Percentiles rank a stretch among this genome's conserved stretches.
Conservation (phyloP, 92 coral and sea anemone species). For the Zoanthus sansibaricus region DNA sequence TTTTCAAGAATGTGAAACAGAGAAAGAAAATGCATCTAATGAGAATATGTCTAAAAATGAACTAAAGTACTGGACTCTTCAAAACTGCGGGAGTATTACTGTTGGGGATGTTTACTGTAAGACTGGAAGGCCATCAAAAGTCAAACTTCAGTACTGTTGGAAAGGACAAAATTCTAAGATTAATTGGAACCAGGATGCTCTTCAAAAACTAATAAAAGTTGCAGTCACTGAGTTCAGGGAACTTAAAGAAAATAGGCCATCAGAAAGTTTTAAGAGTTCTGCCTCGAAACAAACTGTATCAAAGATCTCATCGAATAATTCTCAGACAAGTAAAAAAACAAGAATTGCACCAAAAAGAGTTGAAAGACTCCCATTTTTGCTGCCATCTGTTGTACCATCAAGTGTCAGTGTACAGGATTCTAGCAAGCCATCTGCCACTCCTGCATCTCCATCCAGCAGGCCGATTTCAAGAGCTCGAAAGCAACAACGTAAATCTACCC, state of each 20-base stretch:
- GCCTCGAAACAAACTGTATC: conserved; percentile 49
- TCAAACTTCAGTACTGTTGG: conserved; percentile 83
- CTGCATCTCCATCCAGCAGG: conserved; percentile 49
- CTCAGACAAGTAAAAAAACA: conserved; percentile 41
- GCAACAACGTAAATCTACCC: conserved; percentile 61
- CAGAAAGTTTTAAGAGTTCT: conserved; percentile 46
- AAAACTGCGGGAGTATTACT: conserved; percentile 78
- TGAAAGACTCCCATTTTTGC: conserved; percentile 71
- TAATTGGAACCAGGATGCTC: conserved; percentile 69
- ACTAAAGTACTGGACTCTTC: conserved; percentile 74
- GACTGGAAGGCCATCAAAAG: conserved; percentile 85
- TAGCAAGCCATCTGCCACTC: conserved; percentile 30
- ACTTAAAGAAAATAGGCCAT: conserved; percentile 43
- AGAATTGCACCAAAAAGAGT: conserved; percentile 75
- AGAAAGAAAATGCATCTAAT: not conserved
- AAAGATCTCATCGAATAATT: conserved; percentile 44
- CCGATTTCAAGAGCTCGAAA: conserved; percentile 56
- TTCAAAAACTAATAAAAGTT: conserved; percentile 80
- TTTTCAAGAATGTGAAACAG: conserved; percentile 9
- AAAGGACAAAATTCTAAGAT: conserved; percentile 61
- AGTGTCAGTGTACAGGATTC: conserved; percentile 58
- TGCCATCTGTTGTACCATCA: conserved; percentile 82
- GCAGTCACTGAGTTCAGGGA: conserved; percentile 79
- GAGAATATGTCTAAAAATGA: not conserved
- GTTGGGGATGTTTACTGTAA: conserved; percentile 89